These are phyloP conservation scores for Anthopleura xanthogrammica DNA, from an alignment of 92 coral and sea anemone genomes.

Conservation along the genomic window DNA sequence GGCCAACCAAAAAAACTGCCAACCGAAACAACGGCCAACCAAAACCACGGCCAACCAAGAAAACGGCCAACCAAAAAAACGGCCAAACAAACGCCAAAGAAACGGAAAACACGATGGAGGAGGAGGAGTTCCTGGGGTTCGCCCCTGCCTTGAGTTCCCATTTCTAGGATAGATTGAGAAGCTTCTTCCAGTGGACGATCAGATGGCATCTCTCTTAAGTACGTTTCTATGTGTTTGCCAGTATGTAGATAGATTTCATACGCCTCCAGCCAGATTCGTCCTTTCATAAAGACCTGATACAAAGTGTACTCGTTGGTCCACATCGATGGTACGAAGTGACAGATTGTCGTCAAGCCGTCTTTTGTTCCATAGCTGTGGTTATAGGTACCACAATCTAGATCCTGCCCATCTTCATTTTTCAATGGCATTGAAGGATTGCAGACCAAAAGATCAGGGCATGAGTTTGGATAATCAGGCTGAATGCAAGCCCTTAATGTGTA, in stretches of 20 bases:
- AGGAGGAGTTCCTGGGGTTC: constrained; percentile 39
- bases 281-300: constrained; percentile 80
- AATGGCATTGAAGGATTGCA: constrained; percentile 46
- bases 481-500: constrained; percentile 63
- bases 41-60: too few species aligned
- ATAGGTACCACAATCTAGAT: constrained; percentile 12
- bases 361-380: constrained; percentile 39
- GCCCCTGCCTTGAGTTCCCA: constrained; percentile 40
- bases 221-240: constrained; percentile 48
- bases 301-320: constrained; percentile 75
- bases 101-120: too few species aligned
- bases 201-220: constrained; percentile 53
- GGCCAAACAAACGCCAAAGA: too few species aligned
- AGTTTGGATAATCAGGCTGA: constrained; percentile 70
- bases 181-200: not conserved
- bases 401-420: not conserved
- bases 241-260: constrained; percentile 76
- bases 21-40: too few species aligned
- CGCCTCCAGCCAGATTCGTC: constrained; percentile 85
- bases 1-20: too few species aligned
- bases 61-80: constrained; percentile 10
- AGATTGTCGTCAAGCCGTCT: constrained; percentile 59
- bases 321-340: constrained; percentile 57
- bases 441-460: constrained; percentile 68
- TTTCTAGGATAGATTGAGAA: not conserved